phyloP scores from a whole-genome alignment of 2,888 invertebrate species.

The Chrysodeixis includens region DNA sequence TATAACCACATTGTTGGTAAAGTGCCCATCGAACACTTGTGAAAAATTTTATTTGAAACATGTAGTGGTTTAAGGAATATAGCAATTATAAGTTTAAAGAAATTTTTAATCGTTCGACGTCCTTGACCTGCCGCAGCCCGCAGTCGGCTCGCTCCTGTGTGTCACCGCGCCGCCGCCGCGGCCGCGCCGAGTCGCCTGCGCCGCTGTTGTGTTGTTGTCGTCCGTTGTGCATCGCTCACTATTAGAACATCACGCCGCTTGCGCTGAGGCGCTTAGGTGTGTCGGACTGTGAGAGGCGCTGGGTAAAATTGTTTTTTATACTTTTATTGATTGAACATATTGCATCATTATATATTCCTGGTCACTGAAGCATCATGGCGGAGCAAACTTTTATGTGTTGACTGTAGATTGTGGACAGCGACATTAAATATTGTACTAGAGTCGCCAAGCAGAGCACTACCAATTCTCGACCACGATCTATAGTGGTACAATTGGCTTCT shows the following conservation, averaged over 20 bases:
- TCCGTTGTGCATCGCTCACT: neutral
- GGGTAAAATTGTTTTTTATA: neutral
- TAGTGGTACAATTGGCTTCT: slow-evolving; percentile 11
- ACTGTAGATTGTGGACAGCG: neutral
- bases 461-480: slow-evolving; percentile 1
- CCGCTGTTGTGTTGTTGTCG: neutral
- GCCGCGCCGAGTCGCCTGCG: neutral
- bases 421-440: slow-evolving; percentile 5
- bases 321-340: neutral
- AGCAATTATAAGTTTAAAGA: neutral
- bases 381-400: neutral
- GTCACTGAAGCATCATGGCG: neutral
- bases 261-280: neutral
- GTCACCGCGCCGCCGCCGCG: neutral
- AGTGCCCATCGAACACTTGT: neutral
- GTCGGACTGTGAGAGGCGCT: neutral
- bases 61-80: neutral
- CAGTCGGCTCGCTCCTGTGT: neutral
- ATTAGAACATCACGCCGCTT: neutral
- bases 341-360: slow-evolving; percentile 8
- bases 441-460: neutral
- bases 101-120: slow-evolving; percentile 1
- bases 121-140: neutral
- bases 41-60: neutral
- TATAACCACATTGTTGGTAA: neutral